Evolutionary conservation across 2,113 vertebrate species (phyloP), one percentile per base, ranked within the genome.

Genomic region (Ceyx margarethae): DNA sequence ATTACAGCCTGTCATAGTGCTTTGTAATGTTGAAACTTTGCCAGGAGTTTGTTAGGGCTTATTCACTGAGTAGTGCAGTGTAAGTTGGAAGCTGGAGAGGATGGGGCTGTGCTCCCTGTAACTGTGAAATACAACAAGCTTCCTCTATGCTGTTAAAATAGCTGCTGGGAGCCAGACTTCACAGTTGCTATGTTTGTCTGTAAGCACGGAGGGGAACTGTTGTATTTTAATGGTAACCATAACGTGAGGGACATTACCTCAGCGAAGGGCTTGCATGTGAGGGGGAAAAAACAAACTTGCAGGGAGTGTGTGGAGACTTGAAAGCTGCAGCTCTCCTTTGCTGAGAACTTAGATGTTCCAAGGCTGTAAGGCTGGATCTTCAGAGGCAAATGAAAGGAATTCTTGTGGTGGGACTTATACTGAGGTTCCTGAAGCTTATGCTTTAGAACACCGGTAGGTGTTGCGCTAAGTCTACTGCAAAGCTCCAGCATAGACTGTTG

Each of bases 231-330:
- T 46, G 17, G 13, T 62, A 51, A 40, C 13, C 45, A 15, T 79
- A 25, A 11, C 74, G 37, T 57, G 45, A 75, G 53, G 6, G 12
- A 57, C 37, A 53, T 14, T 51, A 21, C 13, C 29, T 53, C 19
- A 56, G 22, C 29, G 23, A 88, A 60, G 48, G 45, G 56, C 57
- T 61, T 0, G 1, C 19, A 3, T 0, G 23, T 15, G 3, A 2
- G 3, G 25, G 3, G 4, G 7, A 9, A 17, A 73, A 50, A 8
- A 51, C 48, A 45, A 43, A 33, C 17, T 51, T 77, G 17, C 7
- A 35, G 48, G 25, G 13, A 54, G 5, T 68, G 2, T 61, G 14
- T 15, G 29, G 20, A 57, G 74, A 11, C 28, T 40, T 58, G 16
- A 61, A 12, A 65, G 42, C 51, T 76, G 28, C 42, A 43, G 1